A percentile compares a stretch with the other conserved stretches of the same genome.
Conservation (phyloP, 2,888 invertebrate genomes). For the Chaetogeoica ovagalla region DNA sequence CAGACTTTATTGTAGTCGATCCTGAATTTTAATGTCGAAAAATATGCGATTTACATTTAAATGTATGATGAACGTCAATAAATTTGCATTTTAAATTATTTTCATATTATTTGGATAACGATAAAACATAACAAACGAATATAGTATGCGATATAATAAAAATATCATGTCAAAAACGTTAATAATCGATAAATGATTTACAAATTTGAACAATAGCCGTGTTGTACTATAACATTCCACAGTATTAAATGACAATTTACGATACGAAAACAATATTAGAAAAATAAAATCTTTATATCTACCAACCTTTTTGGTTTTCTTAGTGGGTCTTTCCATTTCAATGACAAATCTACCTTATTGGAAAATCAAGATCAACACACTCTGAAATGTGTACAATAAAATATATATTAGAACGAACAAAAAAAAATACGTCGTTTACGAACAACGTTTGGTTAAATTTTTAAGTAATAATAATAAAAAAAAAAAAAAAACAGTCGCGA, state of each 20-base stretch:
- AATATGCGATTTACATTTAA: neutral
- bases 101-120: neutral
- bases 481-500: too few relatives aligned
- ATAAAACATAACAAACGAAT: too few relatives aligned
- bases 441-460: too few relatives aligned
- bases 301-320: slow-evolving; percentile 29
- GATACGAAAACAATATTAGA: neutral
- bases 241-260: neutral
- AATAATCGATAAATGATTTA: neutral
- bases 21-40: neutral
- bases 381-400: neutral
- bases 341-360: neutral
- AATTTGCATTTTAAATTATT: neutral
- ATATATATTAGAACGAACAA: too few relatives aligned
- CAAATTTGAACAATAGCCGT: neutral
- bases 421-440: too few relatives aligned
- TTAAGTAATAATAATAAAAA: too few relatives aligned
- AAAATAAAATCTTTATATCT: neutral
- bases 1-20: neutral
- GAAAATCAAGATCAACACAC: neutral
- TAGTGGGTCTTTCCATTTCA: slow-evolving; percentile 33
- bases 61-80: neutral
- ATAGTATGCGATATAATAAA: too few relatives aligned
- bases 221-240: neutral
- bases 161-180: neutral